These are phyloP conservation scores for Aquatica leii DNA, from an alignment of 2,888 invertebrate genomes.

Conservation along the genomic window DNA sequence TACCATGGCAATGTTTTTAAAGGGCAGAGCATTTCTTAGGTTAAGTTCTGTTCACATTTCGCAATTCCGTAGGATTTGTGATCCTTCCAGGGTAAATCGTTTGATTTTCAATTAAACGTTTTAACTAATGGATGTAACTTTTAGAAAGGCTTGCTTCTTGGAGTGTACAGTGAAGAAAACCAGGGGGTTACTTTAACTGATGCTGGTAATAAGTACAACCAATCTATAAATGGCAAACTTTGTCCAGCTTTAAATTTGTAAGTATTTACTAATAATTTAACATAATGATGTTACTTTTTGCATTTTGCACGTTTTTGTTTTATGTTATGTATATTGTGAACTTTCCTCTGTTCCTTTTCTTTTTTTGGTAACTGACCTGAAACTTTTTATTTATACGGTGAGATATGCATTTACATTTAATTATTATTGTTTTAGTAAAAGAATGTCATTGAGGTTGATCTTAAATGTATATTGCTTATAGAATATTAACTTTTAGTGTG, in stretches of 20 bases:
- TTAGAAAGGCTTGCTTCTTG: conserved; percentile 66
- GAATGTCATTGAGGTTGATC: too few relatives aligned
- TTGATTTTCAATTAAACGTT: too few relatives aligned
- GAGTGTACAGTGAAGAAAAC: conserved; percentile 61
- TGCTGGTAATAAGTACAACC: conserved; percentile 62
- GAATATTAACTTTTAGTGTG: too few relatives aligned
- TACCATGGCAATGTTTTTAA: conserved; percentile 43
- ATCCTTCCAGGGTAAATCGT: conserved; percentile 6
- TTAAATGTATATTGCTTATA: too few relatives aligned
- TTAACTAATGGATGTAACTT: conserved; percentile 42
- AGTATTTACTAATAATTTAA: conserved; percentile 52
- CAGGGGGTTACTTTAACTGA: conserved; percentile 60
- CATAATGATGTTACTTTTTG: background rate
- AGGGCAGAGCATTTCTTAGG: conserved; percentile 48
- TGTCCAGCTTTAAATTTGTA: conserved; percentile 62
- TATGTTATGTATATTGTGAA: background rate
- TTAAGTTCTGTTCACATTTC: conserved; percentile 44
- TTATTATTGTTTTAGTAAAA: background rate
- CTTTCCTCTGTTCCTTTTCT: background rate
- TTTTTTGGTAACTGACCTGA: conserved; percentile 51
- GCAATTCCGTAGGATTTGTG: conserved; percentile 13
- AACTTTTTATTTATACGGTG: conserved; percentile 42
- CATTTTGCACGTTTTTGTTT: background rate
- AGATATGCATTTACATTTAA: background rate
- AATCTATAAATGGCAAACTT: conserved; percentile 61